Evolutionary conservation across 2,888 invertebrate genomes (phyloP).

Genomic region (Cephus spinipes): DNA sequence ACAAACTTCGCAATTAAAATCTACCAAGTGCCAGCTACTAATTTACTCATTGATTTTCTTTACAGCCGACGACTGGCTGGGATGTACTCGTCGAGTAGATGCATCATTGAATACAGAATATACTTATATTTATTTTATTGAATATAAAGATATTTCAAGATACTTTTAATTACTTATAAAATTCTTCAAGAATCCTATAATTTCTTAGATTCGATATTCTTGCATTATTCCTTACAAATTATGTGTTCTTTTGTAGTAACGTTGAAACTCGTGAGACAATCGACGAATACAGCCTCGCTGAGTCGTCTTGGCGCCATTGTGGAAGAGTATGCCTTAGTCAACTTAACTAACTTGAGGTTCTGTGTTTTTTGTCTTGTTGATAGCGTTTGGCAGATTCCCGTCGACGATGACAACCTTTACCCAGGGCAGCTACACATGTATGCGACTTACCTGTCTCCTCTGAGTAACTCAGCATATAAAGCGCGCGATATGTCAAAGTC

Average conservation of each 20-base stretch:
- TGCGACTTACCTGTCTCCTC: constrained; percentile 65
- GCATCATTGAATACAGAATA: not conserved
- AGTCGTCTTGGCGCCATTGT: not conserved
- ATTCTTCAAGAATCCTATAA: not conserved
- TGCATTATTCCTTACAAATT: not conserved
- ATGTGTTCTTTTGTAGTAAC: not conserved
- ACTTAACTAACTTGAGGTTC: constrained; percentile 34
- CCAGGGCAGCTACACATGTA: constrained; percentile 93
- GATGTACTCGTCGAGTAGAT: constrained; percentile 1
- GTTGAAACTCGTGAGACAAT: not conserved
- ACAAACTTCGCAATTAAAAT: constrained; percentile 40
- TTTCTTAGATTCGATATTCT: not conserved
- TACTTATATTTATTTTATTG: not conserved
- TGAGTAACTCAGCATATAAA: constrained; percentile 56
- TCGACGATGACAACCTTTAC: constrained; percentile 83
- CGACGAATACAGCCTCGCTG: not conserved
- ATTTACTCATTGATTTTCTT: constrained; percentile 51
- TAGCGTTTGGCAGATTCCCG: constrained; percentile 88
- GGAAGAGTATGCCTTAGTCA: constrained; percentile 11
- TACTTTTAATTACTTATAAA: not conserved
- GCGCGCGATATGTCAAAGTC: constrained; percentile 50
- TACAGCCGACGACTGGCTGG: constrained; percentile 13
- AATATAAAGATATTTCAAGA: not conserved
- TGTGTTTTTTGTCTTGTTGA: constrained; percentile 66
- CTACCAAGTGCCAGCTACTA: constrained; percentile 49